phyloP scores from a whole-genome alignment of 2,797 vertebrate species.

The Hypotaenidia okinawae region DNA sequence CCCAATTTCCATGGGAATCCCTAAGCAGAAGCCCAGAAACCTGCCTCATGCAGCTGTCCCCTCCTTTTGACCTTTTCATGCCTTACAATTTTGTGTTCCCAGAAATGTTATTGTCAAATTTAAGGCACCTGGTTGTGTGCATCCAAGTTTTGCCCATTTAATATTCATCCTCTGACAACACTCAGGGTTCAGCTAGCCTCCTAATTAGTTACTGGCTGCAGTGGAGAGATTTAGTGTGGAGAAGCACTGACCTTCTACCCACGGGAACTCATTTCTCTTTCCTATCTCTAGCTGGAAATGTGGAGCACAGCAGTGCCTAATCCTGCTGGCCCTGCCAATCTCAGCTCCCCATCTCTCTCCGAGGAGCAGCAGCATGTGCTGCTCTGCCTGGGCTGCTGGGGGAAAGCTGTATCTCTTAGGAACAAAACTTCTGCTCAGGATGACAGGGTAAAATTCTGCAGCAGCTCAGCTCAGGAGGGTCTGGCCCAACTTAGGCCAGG shows the following conservation, averaged over 20 bases:
- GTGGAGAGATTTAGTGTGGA: background rate
- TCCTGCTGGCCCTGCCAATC: background rate
- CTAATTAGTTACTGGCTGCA: conserved; percentile 13
- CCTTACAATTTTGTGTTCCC: background rate
- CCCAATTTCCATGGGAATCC: background rate
- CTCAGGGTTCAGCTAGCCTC: background rate
- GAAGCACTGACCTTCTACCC: background rate
- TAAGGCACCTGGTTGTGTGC: background rate
- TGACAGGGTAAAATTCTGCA: background rate
- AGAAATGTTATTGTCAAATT: background rate
- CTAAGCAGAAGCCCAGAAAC: background rate
- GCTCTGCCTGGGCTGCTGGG: background rate
- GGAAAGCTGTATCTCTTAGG: background rate
- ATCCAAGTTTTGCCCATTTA: background rate
- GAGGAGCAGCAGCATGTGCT: background rate
- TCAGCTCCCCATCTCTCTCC: background rate
- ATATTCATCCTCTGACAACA: background rate
- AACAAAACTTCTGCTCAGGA: background rate
- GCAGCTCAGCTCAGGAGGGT: background rate
- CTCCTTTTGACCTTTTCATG: background rate
- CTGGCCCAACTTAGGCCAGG: background rate
- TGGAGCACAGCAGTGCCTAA: background rate
- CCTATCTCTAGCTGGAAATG: background rate
- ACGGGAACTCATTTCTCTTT: conserved; percentile 10
- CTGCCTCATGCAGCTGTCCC: background rate